Conservation (phyloP, 2,888 invertebrate species). For the Pocota personata region DNA sequence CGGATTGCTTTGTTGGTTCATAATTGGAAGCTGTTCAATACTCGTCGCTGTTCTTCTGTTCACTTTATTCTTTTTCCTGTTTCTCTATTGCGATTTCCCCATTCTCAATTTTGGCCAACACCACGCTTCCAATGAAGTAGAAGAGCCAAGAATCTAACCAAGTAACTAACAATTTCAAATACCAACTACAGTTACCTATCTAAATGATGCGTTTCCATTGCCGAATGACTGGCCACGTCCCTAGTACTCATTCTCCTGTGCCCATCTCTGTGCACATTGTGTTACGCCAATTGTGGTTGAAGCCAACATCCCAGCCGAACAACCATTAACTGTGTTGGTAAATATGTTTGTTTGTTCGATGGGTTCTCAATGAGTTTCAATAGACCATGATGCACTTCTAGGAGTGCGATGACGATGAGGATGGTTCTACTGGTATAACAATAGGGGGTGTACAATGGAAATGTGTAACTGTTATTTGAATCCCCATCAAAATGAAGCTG, state of each 20-base stretch:
- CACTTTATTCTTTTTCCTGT: neutral
- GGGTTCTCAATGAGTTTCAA: constrained; percentile 25
- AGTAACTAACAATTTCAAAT: constrained; percentile 43
- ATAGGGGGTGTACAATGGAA: constrained; percentile 17
- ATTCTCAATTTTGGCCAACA: neutral
- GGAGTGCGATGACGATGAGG: neutral
- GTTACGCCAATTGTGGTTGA: constrained; percentile 61
- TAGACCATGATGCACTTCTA: neutral
- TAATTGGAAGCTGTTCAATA: constrained; percentile 68
- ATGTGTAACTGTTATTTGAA: constrained; percentile 22
- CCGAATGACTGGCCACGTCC: constrained; percentile 32
- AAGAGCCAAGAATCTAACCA: constrained; percentile 43
- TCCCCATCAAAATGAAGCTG: neutral
- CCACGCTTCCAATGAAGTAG: too few species aligned
- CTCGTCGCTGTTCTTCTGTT: constrained; percentile 4
- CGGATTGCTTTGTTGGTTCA: constrained; percentile 54
- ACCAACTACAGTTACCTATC: constrained; percentile 38
- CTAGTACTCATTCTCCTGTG: neutral
- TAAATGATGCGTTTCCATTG: constrained; percentile 64
- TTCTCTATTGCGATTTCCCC: neutral
- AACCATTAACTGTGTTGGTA: constrained; percentile 38
- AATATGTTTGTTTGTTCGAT: constrained; percentile 11
- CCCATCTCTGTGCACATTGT: constrained; percentile 36
- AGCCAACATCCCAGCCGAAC: constrained; percentile 51
- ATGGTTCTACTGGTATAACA: neutral